These are phyloP conservation scores for Tigriopus californicus DNA, from an alignment of 2,888 invertebrate species.

Conservation along the genomic window DNA sequence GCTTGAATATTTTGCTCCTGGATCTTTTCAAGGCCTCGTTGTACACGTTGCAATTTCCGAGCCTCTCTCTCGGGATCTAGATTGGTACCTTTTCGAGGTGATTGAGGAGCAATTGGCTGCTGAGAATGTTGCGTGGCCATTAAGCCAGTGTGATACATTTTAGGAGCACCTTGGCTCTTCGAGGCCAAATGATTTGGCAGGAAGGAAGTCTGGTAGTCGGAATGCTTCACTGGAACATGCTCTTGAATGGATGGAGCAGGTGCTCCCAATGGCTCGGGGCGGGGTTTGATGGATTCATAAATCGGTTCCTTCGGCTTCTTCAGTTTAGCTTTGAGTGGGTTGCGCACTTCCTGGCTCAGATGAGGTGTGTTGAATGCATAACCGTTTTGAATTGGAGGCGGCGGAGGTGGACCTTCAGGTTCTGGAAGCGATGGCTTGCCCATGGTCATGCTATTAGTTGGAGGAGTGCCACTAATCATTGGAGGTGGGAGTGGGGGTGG, in stretches of 20 bases:
- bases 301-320: slow-evolving; percentile 38
- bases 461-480: slow-evolving; percentile 14
- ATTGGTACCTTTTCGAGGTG: no score
- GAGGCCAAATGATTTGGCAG: background rate
- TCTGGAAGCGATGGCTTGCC: slow-evolving; percentile 13
- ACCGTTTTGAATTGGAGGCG: slow-evolving; percentile 17
- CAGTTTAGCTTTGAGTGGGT: background rate
- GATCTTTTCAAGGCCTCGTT: slow-evolving; percentile 63
- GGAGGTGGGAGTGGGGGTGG: slow-evolving; percentile 21
- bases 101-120: no score
- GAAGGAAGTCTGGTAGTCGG: slow-evolving; percentile 2
- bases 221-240: background rate
- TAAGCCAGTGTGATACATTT: background rate
- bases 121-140: background rate
- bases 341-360: background rate
- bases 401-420: slow-evolving; percentile 17
- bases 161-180: background rate
- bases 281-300: slow-evolving; percentile 48
- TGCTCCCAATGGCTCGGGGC: slow-evolving; percentile 14
- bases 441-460: slow-evolving; percentile 5
- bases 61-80: slow-evolving; percentile 43
- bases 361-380: slow-evolving; percentile 4
- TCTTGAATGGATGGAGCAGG: background rate
- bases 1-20: slow-evolving; percentile 39
- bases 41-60: slow-evolving; percentile 61